These are phyloP conservation scores for Cyanistes caeruleus DNA, from an alignment of 2,113 vertebrate genomes.

Conservation along the genomic window DNA sequence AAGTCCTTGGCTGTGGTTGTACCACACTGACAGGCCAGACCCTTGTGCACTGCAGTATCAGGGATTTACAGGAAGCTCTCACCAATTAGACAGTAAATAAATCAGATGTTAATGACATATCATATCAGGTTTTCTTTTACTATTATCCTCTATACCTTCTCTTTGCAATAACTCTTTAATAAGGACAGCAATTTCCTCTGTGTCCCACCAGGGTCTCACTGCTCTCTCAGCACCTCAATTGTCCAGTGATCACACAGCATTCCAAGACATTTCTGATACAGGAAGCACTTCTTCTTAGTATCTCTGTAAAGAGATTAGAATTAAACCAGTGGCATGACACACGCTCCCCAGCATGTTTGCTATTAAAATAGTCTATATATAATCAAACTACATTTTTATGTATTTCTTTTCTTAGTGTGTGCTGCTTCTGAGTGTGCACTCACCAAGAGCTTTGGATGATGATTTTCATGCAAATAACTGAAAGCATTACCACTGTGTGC, in stretches of 20 bases:
- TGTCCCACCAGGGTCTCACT: neutral
- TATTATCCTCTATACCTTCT: neutral
- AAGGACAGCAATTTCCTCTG: neutral
- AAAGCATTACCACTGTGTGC: neutral
- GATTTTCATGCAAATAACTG: neutral
- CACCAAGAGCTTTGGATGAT: neutral
- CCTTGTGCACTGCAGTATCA: neutral
- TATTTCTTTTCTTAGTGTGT: neutral
- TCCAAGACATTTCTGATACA: neutral
- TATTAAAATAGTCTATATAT: neutral
- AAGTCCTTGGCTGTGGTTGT: neutral
- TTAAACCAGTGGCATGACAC: neutral
- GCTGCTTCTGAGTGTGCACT: neutral
- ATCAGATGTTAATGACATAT: neutral
- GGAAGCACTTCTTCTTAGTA: neutral
- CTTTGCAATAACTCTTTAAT: neutral
- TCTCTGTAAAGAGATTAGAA: constrained; percentile 33
- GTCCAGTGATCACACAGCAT: neutral
- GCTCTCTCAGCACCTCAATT: neutral
- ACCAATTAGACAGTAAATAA: neutral
- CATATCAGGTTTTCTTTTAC: neutral
- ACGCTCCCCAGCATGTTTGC: neutral
- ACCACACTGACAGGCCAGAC: neutral
- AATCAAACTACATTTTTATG: neutral
- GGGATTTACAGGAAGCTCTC: neutral